Evolutionary conservation across 2,888 invertebrate species (phyloP), one percentile per base, ranked within the genome.

Genomic region (Tachina lurida): DNA sequence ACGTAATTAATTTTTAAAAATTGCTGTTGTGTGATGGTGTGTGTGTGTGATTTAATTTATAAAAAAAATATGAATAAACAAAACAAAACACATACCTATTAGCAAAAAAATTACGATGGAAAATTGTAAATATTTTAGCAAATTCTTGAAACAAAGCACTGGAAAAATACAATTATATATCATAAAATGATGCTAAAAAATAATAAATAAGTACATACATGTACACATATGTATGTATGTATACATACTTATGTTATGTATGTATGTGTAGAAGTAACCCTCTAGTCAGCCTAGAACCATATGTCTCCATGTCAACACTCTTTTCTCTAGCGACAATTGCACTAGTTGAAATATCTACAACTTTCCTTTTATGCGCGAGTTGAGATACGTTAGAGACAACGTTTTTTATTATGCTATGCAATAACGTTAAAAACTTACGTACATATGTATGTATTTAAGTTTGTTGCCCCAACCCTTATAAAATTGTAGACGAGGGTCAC

Each of bases 1-100:
- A 70, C 76, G 49, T 52, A 84, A 71, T 65, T 65, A 63, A 62
- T 79, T 68, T 63, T 60, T 17, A 3, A 62, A n/a, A 78, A 75
- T 77, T 74, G 63, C 58, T 43, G 56, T 58, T 65, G 31, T 31
- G 74, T 68, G 58, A 39, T 45, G 41, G 63, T 54, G 17, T 54
- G n/a, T 31, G 31, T 52, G 4, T 31, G 31, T 22, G 3, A 7
- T 49, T 49, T 63, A 31, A 31, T 41, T 9, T 39, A 41, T 41
- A 39, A 22, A 41, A 43, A 45, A 31, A 68, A 70, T 47, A 47
- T 45, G 43, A 47, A 43, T 39, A 67, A 58, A 39, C 10, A 19
- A 77, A 58, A 13, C 5, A 45, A 19, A 31, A n/a, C n/a, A 45
- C 45, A 22, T 47, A 22, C 22, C 22, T 0, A 31, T 31, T 31